A percentile compares a stretch with the other conserved stretches of the same genome.
These are phyloP conservation scores for Mobula hypostoma DNA, from an alignment of 2,113 vertebrate genomes.

Conservation along the genomic window DNA sequence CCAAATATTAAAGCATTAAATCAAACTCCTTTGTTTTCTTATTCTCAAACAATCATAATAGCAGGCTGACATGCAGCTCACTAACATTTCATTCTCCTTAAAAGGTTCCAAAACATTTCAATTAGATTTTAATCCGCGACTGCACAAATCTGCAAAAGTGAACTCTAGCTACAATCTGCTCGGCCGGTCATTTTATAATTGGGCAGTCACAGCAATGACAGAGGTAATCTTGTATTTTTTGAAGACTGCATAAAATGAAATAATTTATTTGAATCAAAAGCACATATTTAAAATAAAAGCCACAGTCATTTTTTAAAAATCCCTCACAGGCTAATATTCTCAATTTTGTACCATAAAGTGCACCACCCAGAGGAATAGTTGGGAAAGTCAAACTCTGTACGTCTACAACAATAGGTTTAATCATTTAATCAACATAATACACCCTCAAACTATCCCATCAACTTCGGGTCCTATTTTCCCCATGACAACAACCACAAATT, in stretches of 20 bases:
- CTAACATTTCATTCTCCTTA: not conserved
- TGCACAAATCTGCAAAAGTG: not conserved
- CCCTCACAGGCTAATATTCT: not conserved
- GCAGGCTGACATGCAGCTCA: not conserved
- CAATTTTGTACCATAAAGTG: not conserved
- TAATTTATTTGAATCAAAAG: not conserved
- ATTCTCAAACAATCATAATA: not conserved
- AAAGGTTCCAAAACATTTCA: not conserved
- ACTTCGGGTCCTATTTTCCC: not conserved
- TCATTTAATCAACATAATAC: not conserved
- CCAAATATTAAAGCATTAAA: not conserved
- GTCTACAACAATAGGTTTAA: not conserved
- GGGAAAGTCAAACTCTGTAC: not conserved
- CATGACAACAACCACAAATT: not conserved
- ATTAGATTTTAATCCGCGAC: not conserved
- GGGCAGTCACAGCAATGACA: not conserved
- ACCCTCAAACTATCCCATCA: not conserved
- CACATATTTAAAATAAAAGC: not conserved
- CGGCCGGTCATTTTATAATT: not conserved
- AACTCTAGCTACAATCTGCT: not conserved
- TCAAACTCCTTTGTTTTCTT: not conserved
- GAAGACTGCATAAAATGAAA: not conserved
- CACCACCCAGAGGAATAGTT: conserved; percentile 3
- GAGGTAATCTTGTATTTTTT: not conserved
- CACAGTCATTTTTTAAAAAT: not conserved